phyloP scores from a whole-genome alignment of 2,797 vertebrate species.

The Hephaestus fuliginosus region DNA sequence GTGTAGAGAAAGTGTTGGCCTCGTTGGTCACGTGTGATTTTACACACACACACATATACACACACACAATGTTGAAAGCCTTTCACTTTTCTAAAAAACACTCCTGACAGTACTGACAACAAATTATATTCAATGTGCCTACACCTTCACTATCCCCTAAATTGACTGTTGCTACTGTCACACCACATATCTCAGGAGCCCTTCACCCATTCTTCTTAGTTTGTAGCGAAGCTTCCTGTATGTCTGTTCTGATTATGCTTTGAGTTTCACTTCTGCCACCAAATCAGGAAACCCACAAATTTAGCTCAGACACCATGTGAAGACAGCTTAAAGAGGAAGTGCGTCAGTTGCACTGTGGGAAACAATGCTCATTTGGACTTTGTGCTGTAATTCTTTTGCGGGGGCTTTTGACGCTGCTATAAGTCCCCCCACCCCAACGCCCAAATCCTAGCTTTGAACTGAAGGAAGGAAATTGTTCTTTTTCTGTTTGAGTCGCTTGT shows the following conservation, averaged over 20 bases:
- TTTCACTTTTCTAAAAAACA: constrained; percentile 23
- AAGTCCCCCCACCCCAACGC: background rate
- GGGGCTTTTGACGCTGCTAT: constrained; percentile 14
- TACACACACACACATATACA: constrained; percentile 8
- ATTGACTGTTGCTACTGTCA: constrained; percentile 44
- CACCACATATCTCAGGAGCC: constrained; percentile 26
- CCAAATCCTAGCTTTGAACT: constrained; percentile 34
- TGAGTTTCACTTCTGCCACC: constrained; percentile 70
- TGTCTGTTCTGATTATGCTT: constrained; percentile 56
- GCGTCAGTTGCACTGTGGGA: constrained; percentile 51
- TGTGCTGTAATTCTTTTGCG: constrained; percentile 31
- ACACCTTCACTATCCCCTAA: constrained; percentile 31
- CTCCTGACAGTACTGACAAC: constrained; percentile 42
- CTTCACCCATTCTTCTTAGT: constrained; percentile 41
- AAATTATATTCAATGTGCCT: constrained; percentile 21
- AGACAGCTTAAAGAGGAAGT: constrained; percentile 69
- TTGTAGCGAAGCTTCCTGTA: constrained; percentile 54
- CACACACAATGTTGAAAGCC: constrained; percentile 20
- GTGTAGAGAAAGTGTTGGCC: constrained; percentile 7
- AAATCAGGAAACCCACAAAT: constrained; percentile 77
- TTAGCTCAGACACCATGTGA: constrained; percentile 45
- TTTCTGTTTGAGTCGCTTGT: constrained; percentile 26
- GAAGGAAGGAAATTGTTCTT: constrained; percentile 28
- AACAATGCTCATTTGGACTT: constrained; percentile 61
- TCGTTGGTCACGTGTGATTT: constrained; percentile 16